phyloP scores from a whole-genome alignment of 2,888 invertebrate species.

The Yponomeuta malinellus region DNA sequence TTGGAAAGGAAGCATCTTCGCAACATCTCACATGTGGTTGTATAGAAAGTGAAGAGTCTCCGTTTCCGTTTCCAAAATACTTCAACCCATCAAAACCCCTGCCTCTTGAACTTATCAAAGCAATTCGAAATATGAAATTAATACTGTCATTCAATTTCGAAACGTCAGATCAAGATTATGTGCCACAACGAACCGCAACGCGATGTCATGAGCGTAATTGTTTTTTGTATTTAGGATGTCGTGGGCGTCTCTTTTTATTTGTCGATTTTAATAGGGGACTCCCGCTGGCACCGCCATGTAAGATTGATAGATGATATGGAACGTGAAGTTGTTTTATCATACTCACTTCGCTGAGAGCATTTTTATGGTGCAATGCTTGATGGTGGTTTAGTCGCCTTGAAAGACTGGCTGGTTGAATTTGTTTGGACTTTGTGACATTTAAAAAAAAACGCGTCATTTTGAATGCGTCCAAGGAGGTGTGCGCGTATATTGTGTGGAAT shows the following conservation, averaged over 20 bases:
- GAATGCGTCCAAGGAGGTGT: not conserved
- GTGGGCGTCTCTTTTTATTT: conserved; percentile 44
- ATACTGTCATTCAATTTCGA: conserved; percentile 54
- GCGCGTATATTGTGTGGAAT: no score
- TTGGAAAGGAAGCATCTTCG: not conserved
- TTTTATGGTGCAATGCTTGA: conserved; percentile 5
- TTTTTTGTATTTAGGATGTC: conserved; percentile 49
- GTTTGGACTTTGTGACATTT: not conserved
- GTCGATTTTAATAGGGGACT: conserved; percentile 52
- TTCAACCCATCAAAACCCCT: not conserved
- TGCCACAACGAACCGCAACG: conserved; percentile 23
- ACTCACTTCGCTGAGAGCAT: conserved; percentile 6
- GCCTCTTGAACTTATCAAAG: conserved; percentile 8
- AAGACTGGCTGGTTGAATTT: not conserved
- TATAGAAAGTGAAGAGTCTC: not conserved
- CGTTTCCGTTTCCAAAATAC: not conserved
- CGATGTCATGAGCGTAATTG: conserved; percentile 54
- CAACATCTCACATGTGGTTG: not conserved
- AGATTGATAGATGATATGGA: conserved; percentile 65
- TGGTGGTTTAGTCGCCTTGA: not conserved
- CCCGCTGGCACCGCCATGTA: conserved; percentile 57
- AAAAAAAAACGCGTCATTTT: not conserved
- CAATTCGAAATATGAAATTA: conserved; percentile 35
- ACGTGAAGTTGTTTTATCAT: conserved; percentile 8
- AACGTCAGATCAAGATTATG: conserved; percentile 40